Conservation (phyloP, 92 coral and sea anemone species). For the Pocillopora grandis region DNA sequence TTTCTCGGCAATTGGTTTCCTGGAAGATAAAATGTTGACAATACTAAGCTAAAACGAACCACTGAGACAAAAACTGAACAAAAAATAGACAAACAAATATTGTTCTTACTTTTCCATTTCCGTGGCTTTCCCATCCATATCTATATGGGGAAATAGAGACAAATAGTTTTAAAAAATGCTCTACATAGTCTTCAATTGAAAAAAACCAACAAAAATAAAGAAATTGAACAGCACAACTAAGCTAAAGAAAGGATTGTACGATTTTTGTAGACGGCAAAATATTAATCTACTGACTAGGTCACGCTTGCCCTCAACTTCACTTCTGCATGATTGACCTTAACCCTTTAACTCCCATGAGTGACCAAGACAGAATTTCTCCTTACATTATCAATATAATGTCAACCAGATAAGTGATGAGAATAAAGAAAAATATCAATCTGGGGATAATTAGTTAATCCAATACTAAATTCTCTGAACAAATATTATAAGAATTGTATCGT, state of each 20-base stretch:
- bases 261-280: neutral
- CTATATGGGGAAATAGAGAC: neutral
- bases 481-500: too few relatives aligned
- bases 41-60: neutral
- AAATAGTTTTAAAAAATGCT: neutral
- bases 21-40: neutral
- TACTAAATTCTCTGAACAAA: too few relatives aligned
- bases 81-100: neutral
- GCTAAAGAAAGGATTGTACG: neutral
- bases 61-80: neutral
- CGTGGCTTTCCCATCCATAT: conserved; percentile 30
- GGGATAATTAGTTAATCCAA: too few relatives aligned
- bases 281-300: neutral
- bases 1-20: conserved; percentile 24
- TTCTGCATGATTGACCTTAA: neutral
- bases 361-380: too few relatives aligned
- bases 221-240: neutral
- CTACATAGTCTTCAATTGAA: neutral
- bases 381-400: too few relatives aligned
- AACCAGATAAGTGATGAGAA: too few relatives aligned
- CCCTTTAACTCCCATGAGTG: too few relatives aligned
- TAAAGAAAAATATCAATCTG: too few relatives aligned
- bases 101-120: conserved; percentile 40
- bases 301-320: neutral
- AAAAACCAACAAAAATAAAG: neutral